phyloP scores from a whole-genome alignment of 2,113 vertebrate species.

The Alligator sinensis region DNA sequence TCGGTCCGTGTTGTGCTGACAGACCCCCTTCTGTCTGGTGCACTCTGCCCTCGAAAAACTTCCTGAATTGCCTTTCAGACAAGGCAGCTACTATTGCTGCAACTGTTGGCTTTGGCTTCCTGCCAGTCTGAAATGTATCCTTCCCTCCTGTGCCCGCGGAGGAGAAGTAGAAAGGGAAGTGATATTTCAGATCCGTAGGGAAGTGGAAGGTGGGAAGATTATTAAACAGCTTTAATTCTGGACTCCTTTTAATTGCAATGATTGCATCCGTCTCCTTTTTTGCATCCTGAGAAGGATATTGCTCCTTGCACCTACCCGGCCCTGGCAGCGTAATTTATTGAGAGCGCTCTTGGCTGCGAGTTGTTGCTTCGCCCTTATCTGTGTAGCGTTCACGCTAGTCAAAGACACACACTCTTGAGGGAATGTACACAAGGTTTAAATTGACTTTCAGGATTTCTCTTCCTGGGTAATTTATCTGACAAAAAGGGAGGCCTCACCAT shows the following conservation, averaged over 20 bases:
- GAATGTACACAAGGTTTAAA: background rate
- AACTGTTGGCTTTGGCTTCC: slow-evolving; percentile 63
- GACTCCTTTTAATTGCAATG: background rate
- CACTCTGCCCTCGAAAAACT: slow-evolving; percentile 74
- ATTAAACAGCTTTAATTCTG: background rate
- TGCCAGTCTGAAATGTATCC: slow-evolving; percentile 68
- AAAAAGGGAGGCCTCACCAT: background rate
- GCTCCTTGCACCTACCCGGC: no score
- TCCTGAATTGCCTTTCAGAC: slow-evolving; percentile 75
- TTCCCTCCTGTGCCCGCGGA: slow-evolving; percentile 38
- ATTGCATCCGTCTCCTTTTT: background rate
- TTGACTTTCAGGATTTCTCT: background rate
- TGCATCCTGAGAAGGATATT: background rate
- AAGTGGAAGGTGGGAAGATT: background rate
- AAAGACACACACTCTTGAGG: background rate
- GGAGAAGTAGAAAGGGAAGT: slow-evolving; percentile 6
- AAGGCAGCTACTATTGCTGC: slow-evolving; percentile 72
- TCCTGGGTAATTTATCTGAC: fast-evolving
- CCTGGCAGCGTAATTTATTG: background rate
- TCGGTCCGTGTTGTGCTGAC: slow-evolving; percentile 58
- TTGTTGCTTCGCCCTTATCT: background rate
- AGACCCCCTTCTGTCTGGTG: slow-evolving; percentile 69
- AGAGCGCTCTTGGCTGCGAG: background rate
- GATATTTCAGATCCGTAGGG: no score
- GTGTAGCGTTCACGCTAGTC: background rate